phyloP scores from a whole-genome alignment of 2,797 vertebrate genomes.

The Kryptolebias ocellatus region DNA sequence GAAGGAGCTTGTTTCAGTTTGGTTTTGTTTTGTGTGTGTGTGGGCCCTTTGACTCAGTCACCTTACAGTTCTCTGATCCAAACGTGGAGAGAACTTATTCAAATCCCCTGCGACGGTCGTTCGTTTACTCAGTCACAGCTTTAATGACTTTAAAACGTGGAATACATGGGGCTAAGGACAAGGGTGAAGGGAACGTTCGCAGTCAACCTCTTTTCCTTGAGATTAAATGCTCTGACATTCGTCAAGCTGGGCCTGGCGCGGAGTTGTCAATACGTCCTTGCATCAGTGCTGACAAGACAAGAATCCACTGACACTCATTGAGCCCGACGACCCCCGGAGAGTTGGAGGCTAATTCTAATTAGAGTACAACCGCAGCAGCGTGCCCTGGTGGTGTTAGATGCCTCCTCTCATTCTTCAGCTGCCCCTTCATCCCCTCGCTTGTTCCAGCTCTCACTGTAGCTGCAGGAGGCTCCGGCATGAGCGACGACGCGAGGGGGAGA shows the following conservation, averaged over 20 bases:
- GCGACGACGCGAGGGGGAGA: conserved; percentile 53
- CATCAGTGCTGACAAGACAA: conserved; percentile 45
- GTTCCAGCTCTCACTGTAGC: conserved; percentile 23
- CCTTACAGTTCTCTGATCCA: conserved; percentile 8
- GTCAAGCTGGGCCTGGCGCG: conserved; percentile 28
- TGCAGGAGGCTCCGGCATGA: conserved; percentile 54
- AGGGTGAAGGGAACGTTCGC: conserved; percentile 22
- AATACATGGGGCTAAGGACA: conserved; percentile 9
- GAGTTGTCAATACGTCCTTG: conserved; percentile 46
- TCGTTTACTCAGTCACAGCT: conserved; percentile 3
- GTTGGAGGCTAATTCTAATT: conserved; percentile 37
- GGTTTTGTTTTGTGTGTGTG: not conserved
- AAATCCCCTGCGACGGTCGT: conserved; percentile 14
- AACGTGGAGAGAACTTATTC: conserved; percentile 11
- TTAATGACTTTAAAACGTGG: conserved; percentile 5
- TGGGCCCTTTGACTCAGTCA: conserved; percentile 3
- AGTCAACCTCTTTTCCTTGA: conserved; percentile 34
- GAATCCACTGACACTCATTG: conserved; percentile 30
- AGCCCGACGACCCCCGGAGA: conserved; percentile 29
- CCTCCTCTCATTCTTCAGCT: conserved; percentile 43
- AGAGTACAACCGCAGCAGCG: conserved; percentile 25
- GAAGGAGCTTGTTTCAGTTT: conserved; percentile 15
- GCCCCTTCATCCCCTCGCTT: conserved; percentile 32
- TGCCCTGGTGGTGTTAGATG: not conserved
- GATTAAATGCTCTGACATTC: conserved; percentile 34